Evolutionary conservation across 2,113 vertebrate genomes (phyloP), one percentile per base, ranked within the genome.

Genomic region (Percopsis transmontana): DNA sequence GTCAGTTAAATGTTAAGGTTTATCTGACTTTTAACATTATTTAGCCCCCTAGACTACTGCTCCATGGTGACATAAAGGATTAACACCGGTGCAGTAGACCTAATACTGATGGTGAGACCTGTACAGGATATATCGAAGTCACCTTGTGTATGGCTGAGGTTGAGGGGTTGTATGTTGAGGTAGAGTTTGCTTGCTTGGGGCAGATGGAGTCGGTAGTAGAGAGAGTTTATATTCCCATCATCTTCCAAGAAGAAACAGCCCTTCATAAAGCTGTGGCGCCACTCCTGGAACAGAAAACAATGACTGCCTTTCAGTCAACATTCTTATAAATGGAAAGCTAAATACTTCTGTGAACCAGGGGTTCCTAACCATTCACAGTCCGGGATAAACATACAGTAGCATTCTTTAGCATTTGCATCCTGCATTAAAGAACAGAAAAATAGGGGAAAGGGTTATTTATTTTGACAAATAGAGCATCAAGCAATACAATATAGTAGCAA

Each of bases 241-340:
- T 95, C 93, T 73, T 98, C 95, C 62, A 97, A 66, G 85, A 94
- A 96, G 86, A 98, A 97, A 76, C 96, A 96, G 59, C 97, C 96
- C 77, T 88, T 97, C 72, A 92, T 83, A 0, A 70, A 89, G 27
- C 78, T 82, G 45, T 86, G 76, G 0, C 92, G 92, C 96, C 95
- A 97, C 2, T 94, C 94, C 96, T 98, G 82, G 33, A 88, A 88
- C 0, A 33, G 74, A 47, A 23, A 3, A 63, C 68, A 65, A 79
- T 16, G 33, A 38, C 19, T 40, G 11, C 11, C 68, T 38, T 18
- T 21, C 21, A 6, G 3, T 5, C 2, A 1, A 44, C 15, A 68
- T 16, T 44, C 12, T 56, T 11, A 64, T 18, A 44, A 39, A 62
- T 8, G 7, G 1, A 44, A 15, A 18, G 0, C 18, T 8, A 0